A percentile compares a stretch with the other conserved stretches of the same genome.
These are phyloP conservation scores for Pterois miles DNA, from an alignment of 2,797 vertebrate species.

Conservation along the genomic window DNA sequence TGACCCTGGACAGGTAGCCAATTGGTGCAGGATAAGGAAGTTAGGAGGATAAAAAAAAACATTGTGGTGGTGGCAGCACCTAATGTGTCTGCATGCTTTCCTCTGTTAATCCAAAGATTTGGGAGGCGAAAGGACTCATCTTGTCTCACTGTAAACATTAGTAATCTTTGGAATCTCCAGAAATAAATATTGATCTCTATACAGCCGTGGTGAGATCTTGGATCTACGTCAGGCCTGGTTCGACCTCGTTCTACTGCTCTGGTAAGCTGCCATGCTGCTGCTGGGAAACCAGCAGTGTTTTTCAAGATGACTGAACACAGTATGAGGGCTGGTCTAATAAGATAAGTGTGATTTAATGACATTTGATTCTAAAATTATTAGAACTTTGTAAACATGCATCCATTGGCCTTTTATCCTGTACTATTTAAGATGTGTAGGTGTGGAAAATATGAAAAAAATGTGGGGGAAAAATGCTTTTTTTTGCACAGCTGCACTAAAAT, in stretches of 20 bases:
- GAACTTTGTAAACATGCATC: background rate
- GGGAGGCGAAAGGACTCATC: conserved; percentile 16
- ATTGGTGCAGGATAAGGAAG: conserved; percentile 79
- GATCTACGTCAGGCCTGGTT: conserved; percentile 52
- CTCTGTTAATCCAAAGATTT: conserved; percentile 52
- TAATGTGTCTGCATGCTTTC: conserved; percentile 47
- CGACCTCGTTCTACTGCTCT: conserved; percentile 54
- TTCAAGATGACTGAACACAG: conserved; percentile 4
- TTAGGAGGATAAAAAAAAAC: conserved; percentile 72
- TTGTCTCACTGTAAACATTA: conserved; percentile 10
- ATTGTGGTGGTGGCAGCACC: conserved; percentile 73
- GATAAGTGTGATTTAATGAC: background rate
- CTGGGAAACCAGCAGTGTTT: conserved; percentile 14
- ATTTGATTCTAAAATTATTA: background rate
- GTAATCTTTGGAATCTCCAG: conserved; percentile 18
- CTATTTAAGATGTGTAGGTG: background rate
- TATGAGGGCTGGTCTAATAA: background rate
- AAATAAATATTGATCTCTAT: conserved; percentile 24
- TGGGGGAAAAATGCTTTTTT: background rate
- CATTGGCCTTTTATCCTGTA: background rate
- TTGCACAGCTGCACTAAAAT: background rate
- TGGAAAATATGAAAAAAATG: background rate
- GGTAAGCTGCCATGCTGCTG: conserved; percentile 65
- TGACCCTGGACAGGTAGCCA: conserved; percentile 63
- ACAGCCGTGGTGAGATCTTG: conserved; percentile 14